Base-by-base conservation (phyloP, 2,113 vertebrate genomes). In the Leptodactylus fuscus region DNA sequence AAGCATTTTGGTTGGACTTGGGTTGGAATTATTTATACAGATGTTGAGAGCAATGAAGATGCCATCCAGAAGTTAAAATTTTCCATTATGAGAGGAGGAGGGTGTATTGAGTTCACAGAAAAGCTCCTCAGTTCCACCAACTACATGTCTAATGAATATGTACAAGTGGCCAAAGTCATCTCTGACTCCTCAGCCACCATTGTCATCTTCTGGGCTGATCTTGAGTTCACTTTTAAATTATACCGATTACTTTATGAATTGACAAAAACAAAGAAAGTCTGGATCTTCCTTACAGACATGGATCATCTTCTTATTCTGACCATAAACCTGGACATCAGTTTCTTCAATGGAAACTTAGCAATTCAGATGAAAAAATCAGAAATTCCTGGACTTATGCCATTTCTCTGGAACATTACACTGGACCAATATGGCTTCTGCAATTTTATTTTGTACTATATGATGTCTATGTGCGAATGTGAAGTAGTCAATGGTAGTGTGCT, bases 1-100 rank as follows among this genome's bases (percentile, higher is more conserved):
- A 81, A 81, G 32, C 29, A 69, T 20, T 81, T 81, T 51, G 62
- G 80, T 29, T 81, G 80, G 80, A 81, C 41, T 9, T 81, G 80
- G 80, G 24, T 81, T 49, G 80, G 80, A 69, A 81, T 81, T 1
- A 4, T 81, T 69, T 34, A 49, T 51, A 70, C 80, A 32, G 46
- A 81, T 11, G 27, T 34, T 34, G 80, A 70, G 24, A 49, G 8
- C 27, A 70, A 70, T 69, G 80, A 69, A 69, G 70, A 46, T 46
- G 62, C 62, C 29, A 62, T 69, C 27, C 60, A 70, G 29, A 81
- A 8, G 22, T 2, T 70, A 34, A 48, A 62, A 29, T 20, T 2
- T 15, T 46, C 27, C 27, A 69, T 81, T 18, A 34, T 9, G 1
- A 20, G 18, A 34, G 29, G 16, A 29, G 80, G 62, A 10, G 44